phyloP scores from a whole-genome alignment of 2,113 vertebrate species.

The Corythoichthys intestinalis region DNA sequence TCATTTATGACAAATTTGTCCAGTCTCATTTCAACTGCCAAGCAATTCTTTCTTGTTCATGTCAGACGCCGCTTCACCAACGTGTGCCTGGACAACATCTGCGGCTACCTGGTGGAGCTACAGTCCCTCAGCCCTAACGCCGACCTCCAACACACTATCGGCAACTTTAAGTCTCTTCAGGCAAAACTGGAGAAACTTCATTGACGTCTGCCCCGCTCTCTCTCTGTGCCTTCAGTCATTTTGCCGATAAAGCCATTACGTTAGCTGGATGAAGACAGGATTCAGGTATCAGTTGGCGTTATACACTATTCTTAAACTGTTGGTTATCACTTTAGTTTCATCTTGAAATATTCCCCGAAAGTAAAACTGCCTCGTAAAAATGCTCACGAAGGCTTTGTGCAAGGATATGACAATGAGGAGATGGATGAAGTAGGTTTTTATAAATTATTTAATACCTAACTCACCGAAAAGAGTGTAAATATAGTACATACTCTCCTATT shows the following conservation, averaged over 20 bases:
- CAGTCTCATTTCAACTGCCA: not conserved
- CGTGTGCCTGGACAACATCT: conserved; percentile 89
- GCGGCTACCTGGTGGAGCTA: conserved; percentile 92
- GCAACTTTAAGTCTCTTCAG: conserved; percentile 93
- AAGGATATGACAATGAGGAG: not conserved
- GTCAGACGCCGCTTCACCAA: conserved; percentile 88
- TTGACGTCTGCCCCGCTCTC: conserved; percentile 56
- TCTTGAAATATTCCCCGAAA: not conserved
- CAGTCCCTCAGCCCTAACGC: conserved; percentile 87
- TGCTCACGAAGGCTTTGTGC: not conserved
- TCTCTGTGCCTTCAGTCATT: conserved; percentile 29
- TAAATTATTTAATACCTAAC: conserved; percentile 56
- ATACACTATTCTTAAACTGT: not conserved
- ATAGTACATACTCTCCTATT: not conserved
- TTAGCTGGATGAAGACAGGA: not conserved
- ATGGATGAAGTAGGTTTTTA: conserved; percentile 36
- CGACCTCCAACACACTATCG: conserved; percentile 79
- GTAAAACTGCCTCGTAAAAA: not conserved
- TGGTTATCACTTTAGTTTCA: not conserved
- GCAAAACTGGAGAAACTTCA: conserved; percentile 90
- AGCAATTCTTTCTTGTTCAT: not conserved
- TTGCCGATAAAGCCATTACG: conserved; percentile 7
- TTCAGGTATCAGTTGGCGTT: not conserved
- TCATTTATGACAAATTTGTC: too few relatives aligned
- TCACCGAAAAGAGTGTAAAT: conserved; percentile 25